Evolutionary conservation across 2,113 vertebrate species (phyloP).

Genomic region (Polypterus bichir): DNA sequence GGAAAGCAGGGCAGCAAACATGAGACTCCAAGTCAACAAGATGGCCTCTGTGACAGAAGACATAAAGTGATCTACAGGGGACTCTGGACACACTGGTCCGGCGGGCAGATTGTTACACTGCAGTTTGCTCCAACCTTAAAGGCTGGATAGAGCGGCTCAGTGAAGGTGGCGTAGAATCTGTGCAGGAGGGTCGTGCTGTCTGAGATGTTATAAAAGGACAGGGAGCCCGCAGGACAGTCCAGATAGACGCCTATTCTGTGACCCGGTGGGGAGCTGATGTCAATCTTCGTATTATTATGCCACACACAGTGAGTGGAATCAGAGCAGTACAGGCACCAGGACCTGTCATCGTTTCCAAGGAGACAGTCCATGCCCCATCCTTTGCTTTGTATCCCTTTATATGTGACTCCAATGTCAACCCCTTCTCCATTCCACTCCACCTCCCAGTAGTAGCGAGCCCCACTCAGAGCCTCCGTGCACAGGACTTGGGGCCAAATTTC

Average conservation of each 20-base stretch:
- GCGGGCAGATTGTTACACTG: conserved; percentile 43
- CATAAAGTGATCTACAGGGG: too few relatives aligned
- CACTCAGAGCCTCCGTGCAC: conserved; percentile 54
- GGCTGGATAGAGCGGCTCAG: conserved; percentile 59
- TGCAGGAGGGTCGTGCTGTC: conserved; percentile 53
- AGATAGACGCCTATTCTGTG: conserved; percentile 64
- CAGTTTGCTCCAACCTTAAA: conserved; percentile 68
- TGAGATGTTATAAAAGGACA: conserved; percentile 74
- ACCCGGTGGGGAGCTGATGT: conserved; percentile 37
- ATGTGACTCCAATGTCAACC: conserved; percentile 69
- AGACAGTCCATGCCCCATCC: conserved; percentile 61
- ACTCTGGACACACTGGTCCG: conserved; percentile 2
- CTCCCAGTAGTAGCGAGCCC: conserved; percentile 82
- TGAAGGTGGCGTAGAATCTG: conserved; percentile 63
- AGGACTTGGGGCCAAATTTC: conserved; percentile 72
- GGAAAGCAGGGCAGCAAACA: too few relatives aligned
- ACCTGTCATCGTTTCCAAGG: conserved; percentile 66
- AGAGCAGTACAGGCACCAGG: conserved; percentile 79
- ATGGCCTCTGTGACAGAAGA: too few relatives aligned
- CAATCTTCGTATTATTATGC: conserved; percentile 56
- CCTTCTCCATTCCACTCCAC: conserved; percentile 49
- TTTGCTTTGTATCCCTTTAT: conserved; percentile 48
- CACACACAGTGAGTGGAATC: conserved; percentile 70
- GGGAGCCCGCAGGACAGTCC: conserved; percentile 48
- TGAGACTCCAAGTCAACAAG: too few relatives aligned